A percentile compares a stretch with the other conserved stretches of the same genome.
Conservation (phyloP, 2,797 vertebrate species). For the Geotrypetes seraphini region DNA sequence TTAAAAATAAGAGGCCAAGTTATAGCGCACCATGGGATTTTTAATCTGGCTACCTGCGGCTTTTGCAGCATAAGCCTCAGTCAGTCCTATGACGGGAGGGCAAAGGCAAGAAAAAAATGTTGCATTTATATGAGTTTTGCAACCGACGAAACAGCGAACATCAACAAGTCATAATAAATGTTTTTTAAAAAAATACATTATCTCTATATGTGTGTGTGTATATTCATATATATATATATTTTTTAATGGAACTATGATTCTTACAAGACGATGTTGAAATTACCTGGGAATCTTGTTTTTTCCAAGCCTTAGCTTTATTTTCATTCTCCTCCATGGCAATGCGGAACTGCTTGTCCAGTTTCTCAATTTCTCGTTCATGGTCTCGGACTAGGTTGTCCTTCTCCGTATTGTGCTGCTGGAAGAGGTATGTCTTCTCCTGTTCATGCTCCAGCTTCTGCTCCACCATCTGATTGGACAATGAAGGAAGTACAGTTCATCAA, state of each 20-base stretch:
- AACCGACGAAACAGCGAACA: conserved; percentile 51
- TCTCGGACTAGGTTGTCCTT: conserved; percentile 89
- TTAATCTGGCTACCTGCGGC: conserved; percentile 74
- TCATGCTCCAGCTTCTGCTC: conserved; percentile 92
- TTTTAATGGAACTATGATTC: no score
- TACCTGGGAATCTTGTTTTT: conserved; percentile 87
- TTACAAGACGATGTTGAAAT: no score
- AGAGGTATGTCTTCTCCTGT: conserved; percentile 94
- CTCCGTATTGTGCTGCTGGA: conserved; percentile 84
- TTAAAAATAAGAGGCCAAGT: conserved; percentile 66
- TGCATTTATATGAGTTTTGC: conserved; percentile 49
- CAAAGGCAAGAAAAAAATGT: conserved; percentile 26
- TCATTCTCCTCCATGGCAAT: conserved; percentile 79
- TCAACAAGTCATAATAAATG: conserved; percentile 42
- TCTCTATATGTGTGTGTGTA: conserved; percentile 1
- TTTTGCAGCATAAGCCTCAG: conserved; percentile 61
- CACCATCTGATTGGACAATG: conserved; percentile 98
- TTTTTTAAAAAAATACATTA: conserved; percentile 12
- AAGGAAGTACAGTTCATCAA: conserved; percentile 92
- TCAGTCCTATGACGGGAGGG: conserved; percentile 42
- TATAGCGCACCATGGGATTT: conserved; percentile 57
- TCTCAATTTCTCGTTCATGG: conserved; percentile 78
- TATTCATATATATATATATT: conserved; percentile 30
- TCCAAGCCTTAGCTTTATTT: conserved; percentile 75
- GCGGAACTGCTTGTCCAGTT: conserved; percentile 76